phyloP scores from a whole-genome alignment of 2,113 vertebrate genomes.

The Tenebrosternarchus preto region DNA sequence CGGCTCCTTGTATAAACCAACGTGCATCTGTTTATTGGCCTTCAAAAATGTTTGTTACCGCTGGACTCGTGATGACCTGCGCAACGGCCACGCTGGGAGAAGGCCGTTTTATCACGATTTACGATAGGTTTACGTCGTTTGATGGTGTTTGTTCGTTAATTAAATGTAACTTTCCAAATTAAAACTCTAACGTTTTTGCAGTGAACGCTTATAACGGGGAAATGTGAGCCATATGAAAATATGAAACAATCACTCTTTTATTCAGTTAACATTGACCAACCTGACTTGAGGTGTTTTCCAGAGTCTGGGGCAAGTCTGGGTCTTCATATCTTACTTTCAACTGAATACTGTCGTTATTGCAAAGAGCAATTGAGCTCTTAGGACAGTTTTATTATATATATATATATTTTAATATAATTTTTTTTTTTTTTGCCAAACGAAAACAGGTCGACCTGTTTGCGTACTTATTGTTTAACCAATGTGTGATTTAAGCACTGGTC shows the following conservation, averaged over 20 bases:
- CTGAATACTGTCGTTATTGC: too few species aligned
- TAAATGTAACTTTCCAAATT: background rate
- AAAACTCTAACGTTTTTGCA: background rate
- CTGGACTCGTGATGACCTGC: conserved; percentile 73
- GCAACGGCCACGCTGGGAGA: conserved; percentile 52
- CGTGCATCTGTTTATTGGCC: conserved; percentile 80
- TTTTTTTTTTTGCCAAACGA: background rate
- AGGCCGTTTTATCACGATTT: conserved; percentile 15
- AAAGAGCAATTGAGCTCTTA: background rate
- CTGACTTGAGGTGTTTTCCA: background rate
- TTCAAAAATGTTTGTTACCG: conserved; percentile 80
- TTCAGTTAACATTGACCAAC: background rate
- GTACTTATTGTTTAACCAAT: background rate
- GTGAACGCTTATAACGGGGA: background rate
- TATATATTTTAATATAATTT: background rate
- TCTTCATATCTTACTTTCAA: too few species aligned
- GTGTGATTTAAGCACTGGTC: background rate
- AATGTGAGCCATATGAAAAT: background rate
- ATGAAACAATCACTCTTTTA: background rate
- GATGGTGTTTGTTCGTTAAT: conserved; percentile 13
- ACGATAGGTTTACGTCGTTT: conserved; percentile 1
- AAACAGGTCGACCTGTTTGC: background rate
- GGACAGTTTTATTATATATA: conserved; percentile 7
- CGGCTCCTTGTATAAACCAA: conserved; percentile 79
- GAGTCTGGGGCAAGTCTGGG: background rate